Base-by-base conservation (phyloP, 2,113 vertebrate species). In the Apodemus sylvaticus region DNA sequence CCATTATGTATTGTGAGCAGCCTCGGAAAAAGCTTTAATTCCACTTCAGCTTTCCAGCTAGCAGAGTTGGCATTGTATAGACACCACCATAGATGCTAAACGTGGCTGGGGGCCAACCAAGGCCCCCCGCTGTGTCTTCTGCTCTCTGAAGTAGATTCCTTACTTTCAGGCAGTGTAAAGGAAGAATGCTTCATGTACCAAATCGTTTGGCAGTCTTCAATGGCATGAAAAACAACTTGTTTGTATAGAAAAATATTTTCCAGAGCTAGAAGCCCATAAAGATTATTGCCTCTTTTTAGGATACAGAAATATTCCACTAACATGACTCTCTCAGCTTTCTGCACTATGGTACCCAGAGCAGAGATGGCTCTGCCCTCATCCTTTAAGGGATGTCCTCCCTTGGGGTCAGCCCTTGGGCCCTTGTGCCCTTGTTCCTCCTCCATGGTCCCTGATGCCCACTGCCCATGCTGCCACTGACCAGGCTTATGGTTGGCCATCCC, bases 211-310 rank as follows among this genome's bases (percentile, higher is more conserved):
- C 95, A 98, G 96, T 77, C 93, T 76, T 87, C 79, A 95, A 7
- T 91, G 88, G 97, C 83, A 97, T 96, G 74, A 97, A 96, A 98
- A 98, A 96, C 55, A 94, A 97, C 97, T 85, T 97, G 60, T 42
- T 92, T 93, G 66, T 96, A 95, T 93, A 94, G 94, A 92, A 97
- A 97, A 98, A 98, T 96, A 97, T 60, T 96, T 98, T 98, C 97
- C 96, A 98, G 96, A 92, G 86, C 95, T 91, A n/a, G 87, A 97
- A 94, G 86, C 78, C 86, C 68, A 94, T 97, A 97, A 89, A 97
- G 96, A 93, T 91, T 93, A 97, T 97, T 97, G 94, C 95, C 86
- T 95, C 60, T 94, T 96, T 98, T 97, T 91, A 95, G 95, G 62
- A 94, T 79, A 68, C 83, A 96, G 70, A 98, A 95, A n/a, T 96